These are phyloP conservation scores for Erannis defoliaria DNA, from an alignment of 2,888 invertebrate species.

Conservation along the genomic window DNA sequence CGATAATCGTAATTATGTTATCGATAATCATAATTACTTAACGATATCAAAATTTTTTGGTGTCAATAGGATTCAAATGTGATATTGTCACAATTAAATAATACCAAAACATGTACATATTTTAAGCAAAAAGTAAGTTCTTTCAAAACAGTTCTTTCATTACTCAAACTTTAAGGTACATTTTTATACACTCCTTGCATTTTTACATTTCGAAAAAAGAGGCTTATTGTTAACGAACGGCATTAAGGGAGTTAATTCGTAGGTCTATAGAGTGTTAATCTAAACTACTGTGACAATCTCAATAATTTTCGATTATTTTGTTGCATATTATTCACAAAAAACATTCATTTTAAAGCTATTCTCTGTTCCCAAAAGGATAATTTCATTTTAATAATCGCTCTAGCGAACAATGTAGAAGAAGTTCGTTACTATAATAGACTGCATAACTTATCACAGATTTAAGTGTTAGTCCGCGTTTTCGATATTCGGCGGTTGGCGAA, in stretches of 20 bases:
- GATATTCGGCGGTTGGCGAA: neutral
- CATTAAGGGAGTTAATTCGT: constrained; percentile 61
- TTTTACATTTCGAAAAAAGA: constrained; percentile 31
- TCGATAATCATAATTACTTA: neutral
- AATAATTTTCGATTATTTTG: constrained; percentile 65
- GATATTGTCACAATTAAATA: neutral
- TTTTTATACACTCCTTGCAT: constrained; percentile 24
- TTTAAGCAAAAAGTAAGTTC: neutral
- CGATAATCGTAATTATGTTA: neutral
- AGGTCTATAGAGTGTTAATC: constrained; percentile 83
- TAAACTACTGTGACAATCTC: constrained; percentile 80
- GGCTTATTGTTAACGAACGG: constrained; percentile 61
- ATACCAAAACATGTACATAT: constrained; percentile 8
- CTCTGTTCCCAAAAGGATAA: constrained; percentile 17
- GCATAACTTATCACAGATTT: constrained; percentile 9
- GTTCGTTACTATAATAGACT: neutral
- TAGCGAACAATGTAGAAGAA: neutral
- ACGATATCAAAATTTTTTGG: no score
- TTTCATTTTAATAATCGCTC: neutral
- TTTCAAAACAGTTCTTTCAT: neutral
- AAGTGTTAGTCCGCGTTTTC: neutral
- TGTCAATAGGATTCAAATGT: neutral
- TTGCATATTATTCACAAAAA: constrained; percentile 69
- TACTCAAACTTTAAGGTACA: neutral
- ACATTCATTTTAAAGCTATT: constrained; percentile 13